Evolutionary conservation across 2,113 vertebrate genomes (phyloP).

Genomic region (Pterocles gutturalis): DNA sequence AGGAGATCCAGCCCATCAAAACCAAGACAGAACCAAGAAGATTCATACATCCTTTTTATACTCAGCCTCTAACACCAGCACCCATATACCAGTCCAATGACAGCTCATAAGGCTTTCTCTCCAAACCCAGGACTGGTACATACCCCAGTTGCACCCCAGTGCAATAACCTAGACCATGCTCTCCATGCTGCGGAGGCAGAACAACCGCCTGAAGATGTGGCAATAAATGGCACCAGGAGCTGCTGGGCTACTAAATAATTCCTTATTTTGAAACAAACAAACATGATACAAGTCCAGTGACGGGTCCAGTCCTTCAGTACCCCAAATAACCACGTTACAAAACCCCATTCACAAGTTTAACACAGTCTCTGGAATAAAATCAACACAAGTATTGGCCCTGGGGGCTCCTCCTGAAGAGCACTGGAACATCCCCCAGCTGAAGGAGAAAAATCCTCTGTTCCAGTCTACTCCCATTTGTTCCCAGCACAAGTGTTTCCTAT

Average conservation of each 20-base stretch:
- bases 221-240: neutral
- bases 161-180: accelerated
- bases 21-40: neutral
- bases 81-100: neutral
- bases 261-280: neutral
- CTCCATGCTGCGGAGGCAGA: neutral
- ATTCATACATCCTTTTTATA: neutral
- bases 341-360: neutral
- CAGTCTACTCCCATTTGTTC: neutral
- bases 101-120: neutral
- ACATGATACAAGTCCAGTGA: accelerated
- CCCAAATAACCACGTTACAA: neutral
- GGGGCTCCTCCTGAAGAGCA: neutral
- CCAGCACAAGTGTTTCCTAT: neutral
- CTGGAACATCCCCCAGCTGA: accelerated
- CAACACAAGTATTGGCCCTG: neutral
- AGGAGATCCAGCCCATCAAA: neutral
- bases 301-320: neutral
- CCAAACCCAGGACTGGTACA: neutral
- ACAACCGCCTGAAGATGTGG: accelerated
- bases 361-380: accelerated
- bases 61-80: neutral
- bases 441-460: neutral
- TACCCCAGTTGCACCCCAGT: neutral
- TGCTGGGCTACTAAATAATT: neutral